A percentile compares a stretch with the other conserved stretches of the same genome.
Conservation (phyloP, 2,888 invertebrate species). For the Leptopterna dolabrata region DNA sequence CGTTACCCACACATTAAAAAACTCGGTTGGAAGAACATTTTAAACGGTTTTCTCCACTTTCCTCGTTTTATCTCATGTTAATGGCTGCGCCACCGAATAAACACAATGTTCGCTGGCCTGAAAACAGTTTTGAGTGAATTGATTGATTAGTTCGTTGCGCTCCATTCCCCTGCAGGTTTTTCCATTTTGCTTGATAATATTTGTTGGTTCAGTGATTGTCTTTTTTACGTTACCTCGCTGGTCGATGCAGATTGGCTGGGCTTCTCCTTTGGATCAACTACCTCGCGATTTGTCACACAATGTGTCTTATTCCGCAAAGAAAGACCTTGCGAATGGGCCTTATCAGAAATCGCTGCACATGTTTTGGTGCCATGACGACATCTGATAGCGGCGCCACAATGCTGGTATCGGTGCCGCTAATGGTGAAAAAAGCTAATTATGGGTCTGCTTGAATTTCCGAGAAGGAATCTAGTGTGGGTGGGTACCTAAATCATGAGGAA, state of each 20-base stretch:
- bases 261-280: too few relatives aligned
- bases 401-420: too few relatives aligned
- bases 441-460: too few relatives aligned
- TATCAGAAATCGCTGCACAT: too few relatives aligned
- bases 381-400: too few relatives aligned
- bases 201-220: neutral
- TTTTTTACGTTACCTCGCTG: neutral
- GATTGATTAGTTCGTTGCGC: neutral
- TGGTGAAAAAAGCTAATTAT: too few relatives aligned
- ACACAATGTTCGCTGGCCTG: neutral
- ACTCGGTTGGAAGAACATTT: neutral
- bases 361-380: too few relatives aligned
- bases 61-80: neutral
- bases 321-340: too few relatives aligned
- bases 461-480: too few relatives aligned
- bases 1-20: neutral
- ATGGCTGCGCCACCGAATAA: neutral
- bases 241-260: neutral
- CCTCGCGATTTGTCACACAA: too few relatives aligned
- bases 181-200: neutral
- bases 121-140: neutral
- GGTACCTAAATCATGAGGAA: too few relatives aligned
- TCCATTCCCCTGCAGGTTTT: neutral
- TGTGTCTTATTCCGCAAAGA: too few relatives aligned
- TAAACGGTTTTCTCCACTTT: neutral